phyloP scores from a whole-genome alignment of 2,888 invertebrate species.

The Nipponacmea schrenckii region DNA sequence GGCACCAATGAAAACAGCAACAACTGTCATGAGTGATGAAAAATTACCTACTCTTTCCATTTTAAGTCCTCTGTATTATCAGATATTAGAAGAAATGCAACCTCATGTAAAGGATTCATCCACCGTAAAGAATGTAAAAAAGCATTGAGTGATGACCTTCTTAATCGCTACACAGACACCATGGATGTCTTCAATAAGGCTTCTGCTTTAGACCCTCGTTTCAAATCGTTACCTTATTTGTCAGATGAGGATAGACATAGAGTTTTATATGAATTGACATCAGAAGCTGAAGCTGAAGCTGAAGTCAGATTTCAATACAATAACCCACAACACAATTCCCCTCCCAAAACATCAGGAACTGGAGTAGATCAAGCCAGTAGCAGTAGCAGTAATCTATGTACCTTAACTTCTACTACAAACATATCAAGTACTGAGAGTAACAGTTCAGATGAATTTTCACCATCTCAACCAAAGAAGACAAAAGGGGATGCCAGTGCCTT shows the following conservation, averaged over 20 bases:
- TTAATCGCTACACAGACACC: not conserved
- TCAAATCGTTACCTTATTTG: conserved; percentile 11
- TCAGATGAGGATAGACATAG: conserved; percentile 12
- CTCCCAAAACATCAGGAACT: no score
- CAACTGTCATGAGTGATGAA: conserved; percentile 26
- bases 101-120: not conserved
- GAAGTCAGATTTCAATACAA: no score
- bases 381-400: not conserved
- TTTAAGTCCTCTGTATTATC: conserved; percentile 18
- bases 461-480: not conserved
- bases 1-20: conserved; percentile 27
- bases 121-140: not conserved
- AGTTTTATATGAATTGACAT: conserved; percentile 14
- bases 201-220: conserved; percentile 24
- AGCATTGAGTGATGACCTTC: not conserved
- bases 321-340: no score
- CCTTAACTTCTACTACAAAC: not conserved
- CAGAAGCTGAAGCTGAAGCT: conserved; percentile 11
- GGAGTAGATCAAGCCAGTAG: not conserved
- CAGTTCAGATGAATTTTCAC: not conserved
- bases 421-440: not conserved
- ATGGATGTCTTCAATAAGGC: conserved; percentile 6
- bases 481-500: not conserved
- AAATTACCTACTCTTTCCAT: conserved; percentile 25
- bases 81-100: not conserved